Conservation (phyloP, 2,113 vertebrate genomes). For the Bettongia penicillata region DNA sequence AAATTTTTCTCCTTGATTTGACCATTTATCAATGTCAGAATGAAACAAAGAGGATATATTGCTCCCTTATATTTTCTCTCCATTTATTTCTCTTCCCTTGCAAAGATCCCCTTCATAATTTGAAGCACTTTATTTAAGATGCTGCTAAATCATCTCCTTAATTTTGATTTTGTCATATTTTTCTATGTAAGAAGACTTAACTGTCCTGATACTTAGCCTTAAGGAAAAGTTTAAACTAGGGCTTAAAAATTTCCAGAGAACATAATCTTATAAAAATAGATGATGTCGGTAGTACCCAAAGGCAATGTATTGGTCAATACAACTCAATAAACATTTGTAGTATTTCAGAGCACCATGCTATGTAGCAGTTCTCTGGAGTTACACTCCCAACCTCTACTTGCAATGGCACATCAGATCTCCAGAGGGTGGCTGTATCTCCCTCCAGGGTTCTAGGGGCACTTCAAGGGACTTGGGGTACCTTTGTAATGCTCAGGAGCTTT, state of each 20-base stretch:
- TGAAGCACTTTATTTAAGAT: constrained; percentile 49
- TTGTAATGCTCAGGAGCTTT: background rate
- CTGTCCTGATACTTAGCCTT: constrained; percentile 29
- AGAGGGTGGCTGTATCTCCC: background rate
- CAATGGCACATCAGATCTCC: background rate
- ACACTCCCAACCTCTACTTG: background rate
- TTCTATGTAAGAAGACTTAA: constrained; percentile 28
- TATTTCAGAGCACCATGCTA: background rate
- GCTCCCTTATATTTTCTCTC: constrained; percentile 19
- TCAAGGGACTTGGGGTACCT: background rate
- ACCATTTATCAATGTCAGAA: constrained; percentile 38
- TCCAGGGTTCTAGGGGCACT: background rate
- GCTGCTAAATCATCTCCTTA: constrained; percentile 46
- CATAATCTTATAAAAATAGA: constrained; percentile 34
- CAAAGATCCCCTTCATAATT: constrained; percentile 37
- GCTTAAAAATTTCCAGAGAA: constrained; percentile 49
- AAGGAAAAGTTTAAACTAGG: constrained; percentile 53
- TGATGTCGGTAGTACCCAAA: constrained; percentile 10
- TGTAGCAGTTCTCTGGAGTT: background rate
- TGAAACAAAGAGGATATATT: constrained; percentile 11
- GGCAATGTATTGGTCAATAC: background rate
- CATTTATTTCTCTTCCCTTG: constrained; percentile 46
- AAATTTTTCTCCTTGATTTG: constrained; percentile 18
- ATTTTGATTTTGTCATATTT: constrained; percentile 22
- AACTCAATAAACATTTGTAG: background rate